A percentile compares a stretch with the other conserved stretches of the same genome.
These are phyloP conservation scores for Phymatocera aterrima DNA, from an alignment of 2,888 invertebrate species.

Conservation along the genomic window DNA sequence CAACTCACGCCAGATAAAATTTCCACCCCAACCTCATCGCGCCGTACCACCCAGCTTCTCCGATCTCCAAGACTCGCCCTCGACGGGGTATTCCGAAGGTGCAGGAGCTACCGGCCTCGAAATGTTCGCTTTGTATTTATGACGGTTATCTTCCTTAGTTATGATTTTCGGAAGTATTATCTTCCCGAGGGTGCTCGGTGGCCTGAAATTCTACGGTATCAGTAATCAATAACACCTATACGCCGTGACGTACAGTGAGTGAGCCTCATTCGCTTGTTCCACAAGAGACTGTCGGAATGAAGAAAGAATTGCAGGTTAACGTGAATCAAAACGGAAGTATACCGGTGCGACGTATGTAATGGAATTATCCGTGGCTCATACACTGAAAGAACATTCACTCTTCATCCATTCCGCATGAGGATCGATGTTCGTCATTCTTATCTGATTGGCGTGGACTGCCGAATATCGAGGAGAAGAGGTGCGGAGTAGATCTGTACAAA, in stretches of 20 bases:
- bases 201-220: slow-evolving; percentile 32
- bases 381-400: too few species aligned
- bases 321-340: not conserved
- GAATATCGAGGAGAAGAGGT: not conserved
- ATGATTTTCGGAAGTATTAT: slow-evolving; percentile 48
- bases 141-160: slow-evolving; percentile 47
- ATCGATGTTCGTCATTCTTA: not conserved
- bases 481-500: not conserved
- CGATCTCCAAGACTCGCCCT: slow-evolving; percentile 8
- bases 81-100: slow-evolving; percentile 17
- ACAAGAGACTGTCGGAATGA: not conserved
- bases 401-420: too few species aligned
- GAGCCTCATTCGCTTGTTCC: not conserved
- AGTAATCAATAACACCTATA: slow-evolving; percentile 37
- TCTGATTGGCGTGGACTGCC: not conserved
- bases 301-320: not conserved
- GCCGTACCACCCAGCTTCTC: not conserved
- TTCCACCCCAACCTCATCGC: slow-evolving; percentile 9
- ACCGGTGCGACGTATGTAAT: too few species aligned
- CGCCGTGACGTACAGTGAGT: not conserved
- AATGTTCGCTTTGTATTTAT: slow-evolving; percentile 48
- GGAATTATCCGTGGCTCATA: too few species aligned
- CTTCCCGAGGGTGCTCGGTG: slow-evolving; percentile 32
- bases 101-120: slow-evolving; percentile 2
- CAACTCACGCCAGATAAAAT: slow-evolving; percentile 50